These are phyloP conservation scores for Anticlea derivata DNA, from an alignment of 2,888 invertebrate genomes.

Conservation along the genomic window DNA sequence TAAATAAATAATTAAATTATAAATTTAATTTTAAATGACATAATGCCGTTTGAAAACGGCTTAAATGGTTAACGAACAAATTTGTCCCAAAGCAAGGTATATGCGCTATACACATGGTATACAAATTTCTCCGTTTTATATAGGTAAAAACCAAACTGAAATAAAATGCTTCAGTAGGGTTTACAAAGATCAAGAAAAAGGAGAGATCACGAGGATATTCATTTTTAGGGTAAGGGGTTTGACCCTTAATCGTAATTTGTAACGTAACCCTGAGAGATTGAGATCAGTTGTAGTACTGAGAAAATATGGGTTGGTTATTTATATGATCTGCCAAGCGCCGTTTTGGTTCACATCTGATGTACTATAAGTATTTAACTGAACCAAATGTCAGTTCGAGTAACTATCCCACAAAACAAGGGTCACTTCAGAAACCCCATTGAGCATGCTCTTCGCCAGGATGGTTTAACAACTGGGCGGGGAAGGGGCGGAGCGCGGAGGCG, in stretches of 20 bases:
- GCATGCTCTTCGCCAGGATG: conserved; percentile 18
- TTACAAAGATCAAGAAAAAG: not conserved
- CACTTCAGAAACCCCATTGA: conserved; percentile 14
- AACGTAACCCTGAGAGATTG: conserved; percentile 12
- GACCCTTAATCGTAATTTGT: conserved; percentile 20
- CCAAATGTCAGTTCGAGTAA: not conserved
- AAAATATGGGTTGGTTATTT: conserved; percentile 22
- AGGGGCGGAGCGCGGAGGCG: conserved; percentile 24
- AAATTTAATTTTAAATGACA: too few relatives aligned
- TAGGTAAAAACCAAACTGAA: not conserved
- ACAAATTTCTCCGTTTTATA: too few relatives aligned
- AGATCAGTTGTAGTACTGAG: conserved; percentile 9
- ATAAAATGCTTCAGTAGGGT: conserved; percentile 5
- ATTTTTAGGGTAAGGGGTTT: conserved; percentile 6
- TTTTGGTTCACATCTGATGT: not conserved
- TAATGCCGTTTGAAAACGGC: too few relatives aligned
- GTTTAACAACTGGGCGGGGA: conserved; percentile 33
- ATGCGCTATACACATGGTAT: too few relatives aligned
- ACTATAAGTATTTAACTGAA: not conserved
- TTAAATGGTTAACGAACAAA: too few relatives aligned
- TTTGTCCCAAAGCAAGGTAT: too few relatives aligned
- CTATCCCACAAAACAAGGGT: conserved; percentile 8
- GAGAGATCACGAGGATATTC: not conserved
- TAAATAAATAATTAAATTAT: too few relatives aligned
- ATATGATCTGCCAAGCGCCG: conserved; percentile 12